These are phyloP conservation scores for Halcyon smyrnensis DNA, from an alignment of 2,797 vertebrate species.

Conservation along the genomic window DNA sequence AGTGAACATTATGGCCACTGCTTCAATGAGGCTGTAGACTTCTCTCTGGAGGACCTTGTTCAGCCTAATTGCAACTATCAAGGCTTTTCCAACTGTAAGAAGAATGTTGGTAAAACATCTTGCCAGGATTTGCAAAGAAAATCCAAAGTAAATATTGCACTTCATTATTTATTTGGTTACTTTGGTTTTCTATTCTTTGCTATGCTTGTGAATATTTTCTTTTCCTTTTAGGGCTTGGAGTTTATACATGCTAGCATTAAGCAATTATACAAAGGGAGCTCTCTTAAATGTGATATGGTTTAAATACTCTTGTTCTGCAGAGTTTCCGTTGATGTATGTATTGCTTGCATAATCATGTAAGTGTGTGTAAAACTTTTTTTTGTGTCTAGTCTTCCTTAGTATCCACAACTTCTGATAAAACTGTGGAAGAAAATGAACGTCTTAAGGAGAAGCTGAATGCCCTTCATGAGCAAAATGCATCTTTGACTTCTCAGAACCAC, in stretches of 20 bases:
- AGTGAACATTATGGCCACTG: conserved; percentile 32
- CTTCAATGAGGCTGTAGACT: conserved; percentile 48
- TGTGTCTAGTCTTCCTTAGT: conserved; percentile 62
- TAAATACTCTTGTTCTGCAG: not conserved
- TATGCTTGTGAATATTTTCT: not conserved
- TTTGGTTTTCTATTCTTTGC: not conserved
- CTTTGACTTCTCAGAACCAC: conserved; percentile 81
- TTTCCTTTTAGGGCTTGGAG: not conserved
- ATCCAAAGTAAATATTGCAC: conserved; percentile 67
- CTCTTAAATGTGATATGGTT: not conserved
- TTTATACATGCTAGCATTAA: not conserved
- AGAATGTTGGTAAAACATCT: conserved; percentile 49
- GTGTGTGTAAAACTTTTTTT: not conserved
- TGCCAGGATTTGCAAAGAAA: conserved; percentile 63
- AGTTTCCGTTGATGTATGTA: not conserved
- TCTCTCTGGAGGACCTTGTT: conserved; percentile 75
- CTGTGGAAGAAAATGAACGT: conserved; percentile 72
- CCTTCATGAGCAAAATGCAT: conserved; percentile 84
- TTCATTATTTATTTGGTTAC: not conserved
- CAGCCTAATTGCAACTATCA: conserved; percentile 44
- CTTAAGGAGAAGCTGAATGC: conserved; percentile 77
- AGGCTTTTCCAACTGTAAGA: conserved; percentile 32
- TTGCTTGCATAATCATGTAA: not conserved
- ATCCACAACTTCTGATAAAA: conserved; percentile 4
- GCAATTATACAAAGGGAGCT: fast-evolving